Evolutionary conservation across 53 echinoderm and acorn worm species (phyloP), one percentile per base, ranked within the genome.

Genomic region (Temnopleurus reevesii): DNA sequence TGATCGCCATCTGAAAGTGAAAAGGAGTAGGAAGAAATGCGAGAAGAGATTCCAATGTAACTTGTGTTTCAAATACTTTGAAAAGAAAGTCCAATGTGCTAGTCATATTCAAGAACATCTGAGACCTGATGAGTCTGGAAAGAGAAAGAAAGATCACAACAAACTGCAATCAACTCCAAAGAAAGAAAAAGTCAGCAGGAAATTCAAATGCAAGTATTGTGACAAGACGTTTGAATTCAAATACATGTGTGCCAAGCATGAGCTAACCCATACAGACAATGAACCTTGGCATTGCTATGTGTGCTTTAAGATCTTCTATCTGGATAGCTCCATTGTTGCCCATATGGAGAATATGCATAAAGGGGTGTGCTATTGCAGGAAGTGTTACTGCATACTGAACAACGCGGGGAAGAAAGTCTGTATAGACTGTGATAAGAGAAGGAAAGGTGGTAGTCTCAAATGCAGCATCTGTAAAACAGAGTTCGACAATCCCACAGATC

Each of bases 221-320:
- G 12, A 26, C 6, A 34, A 83, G 56, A 83, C 21, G 1, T 83
- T 83, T 56, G 56, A 83, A 9, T 21, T 35, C 1, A n/a, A 56
- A 30, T 83, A 54, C 56, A 33, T 41, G n/a, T 33, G 47, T 83
- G 83, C 56, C n/a, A 83, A 83, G 83, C 83, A 83, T 56, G 83
- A 83, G 36, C 7, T 81, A 10, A 36, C 36, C 1, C 83, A 83
- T 56, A 54, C 41, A 15, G 55, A 55, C 33, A 21, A 8, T 55
- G 83, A 83, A 9, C 83, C 83, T 33, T 83, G 41, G 54, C 83
- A 83, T 56, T 83, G 83, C 35, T 83, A 55, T 55, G 23, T 83
- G 12, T 83, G 83, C 56, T 83, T 83, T 54, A 83, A 83, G 83
- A 83, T 83, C 53, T 83, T 83, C 56, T 83, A 54, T 51, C 55